These are phyloP conservation scores for Atta texana DNA, from an alignment of 1,140 invertebrate genomes.

Conservation along the genomic window DNA sequence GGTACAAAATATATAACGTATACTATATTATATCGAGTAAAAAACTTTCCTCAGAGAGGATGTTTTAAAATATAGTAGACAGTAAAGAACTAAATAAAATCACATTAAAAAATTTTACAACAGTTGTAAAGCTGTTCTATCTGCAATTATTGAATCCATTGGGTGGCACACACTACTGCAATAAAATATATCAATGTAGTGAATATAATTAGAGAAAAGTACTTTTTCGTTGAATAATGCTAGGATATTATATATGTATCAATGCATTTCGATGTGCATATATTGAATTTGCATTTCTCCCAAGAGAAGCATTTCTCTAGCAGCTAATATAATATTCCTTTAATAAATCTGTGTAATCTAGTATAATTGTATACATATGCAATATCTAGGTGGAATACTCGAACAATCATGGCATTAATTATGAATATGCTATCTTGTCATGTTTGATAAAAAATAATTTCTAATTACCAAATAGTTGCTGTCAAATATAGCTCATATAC, in stretches of 20 bases:
- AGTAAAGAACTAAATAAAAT: no score
- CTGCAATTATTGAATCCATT: not conserved
- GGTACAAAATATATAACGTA: no score
- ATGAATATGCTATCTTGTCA: conserved; percentile 22
- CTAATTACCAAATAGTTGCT: conserved; percentile 12
- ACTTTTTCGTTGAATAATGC: conserved; percentile 21
- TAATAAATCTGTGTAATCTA: conserved; percentile 42
- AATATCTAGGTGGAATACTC: conserved; percentile 34
- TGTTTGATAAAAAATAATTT: conserved; percentile 29
- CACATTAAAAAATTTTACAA: no score
- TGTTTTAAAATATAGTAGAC: no score
- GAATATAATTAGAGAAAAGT: conserved; percentile 39
- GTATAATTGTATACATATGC: conserved; percentile 14
- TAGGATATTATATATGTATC: conserved; percentile 13
- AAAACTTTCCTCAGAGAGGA: no score
- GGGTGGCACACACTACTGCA: conserved; percentile 33
- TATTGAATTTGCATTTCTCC: conserved; percentile 8
- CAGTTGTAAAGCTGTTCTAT: no score
- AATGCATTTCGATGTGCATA: conserved; percentile 4
- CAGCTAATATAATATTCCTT: conserved; percentile 37
- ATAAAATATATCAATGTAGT: conserved; percentile 38
- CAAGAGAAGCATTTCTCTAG: conserved; percentile 34
- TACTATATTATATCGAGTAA: no score
- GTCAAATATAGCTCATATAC: not conserved
- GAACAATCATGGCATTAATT: conserved; percentile 3